A percentile compares a stretch with the other conserved stretches of the same genome.
These are phyloP conservation scores for Poecilia gillii DNA, from an alignment of 2,797 vertebrate species.

Conservation along the genomic window DNA sequence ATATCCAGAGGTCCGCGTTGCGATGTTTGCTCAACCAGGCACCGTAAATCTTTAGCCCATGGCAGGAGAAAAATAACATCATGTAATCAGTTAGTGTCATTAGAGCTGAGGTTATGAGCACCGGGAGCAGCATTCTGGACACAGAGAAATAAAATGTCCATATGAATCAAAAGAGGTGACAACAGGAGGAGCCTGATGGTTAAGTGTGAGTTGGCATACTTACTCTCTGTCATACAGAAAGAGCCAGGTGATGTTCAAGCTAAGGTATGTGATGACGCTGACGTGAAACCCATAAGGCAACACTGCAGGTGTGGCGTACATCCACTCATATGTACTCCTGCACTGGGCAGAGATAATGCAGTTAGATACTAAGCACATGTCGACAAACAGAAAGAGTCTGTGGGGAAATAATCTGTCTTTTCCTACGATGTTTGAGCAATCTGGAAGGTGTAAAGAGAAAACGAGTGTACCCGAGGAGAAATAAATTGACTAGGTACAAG, in stretches of 20 bases:
- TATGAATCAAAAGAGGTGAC: neutral
- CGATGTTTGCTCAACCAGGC: conserved; percentile 76
- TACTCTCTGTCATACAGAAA: conserved; percentile 76
- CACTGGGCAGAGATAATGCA: conserved; percentile 26
- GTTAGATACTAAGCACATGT: conserved; percentile 28
- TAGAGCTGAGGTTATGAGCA: conserved; percentile 74
- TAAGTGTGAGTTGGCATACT: conserved; percentile 37
- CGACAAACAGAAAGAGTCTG: conserved; percentile 33
- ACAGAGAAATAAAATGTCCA: conserved; percentile 27
- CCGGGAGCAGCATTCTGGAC: conserved; percentile 74
- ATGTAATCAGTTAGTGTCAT: conserved; percentile 69
- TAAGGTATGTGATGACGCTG: conserved; percentile 55
- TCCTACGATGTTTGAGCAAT: conserved; percentile 34
- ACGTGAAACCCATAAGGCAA: conserved; percentile 75
- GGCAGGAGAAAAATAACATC: conserved; percentile 74
- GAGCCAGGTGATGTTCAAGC: conserved; percentile 66
- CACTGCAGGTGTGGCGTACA: conserved; percentile 69
- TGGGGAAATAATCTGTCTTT: conserved; percentile 49
- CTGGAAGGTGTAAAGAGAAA: conserved; percentile 43
- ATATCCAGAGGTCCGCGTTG: conserved; percentile 81
- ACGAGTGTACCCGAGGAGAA: conserved; percentile 20
- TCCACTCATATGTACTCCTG: conserved; percentile 68
- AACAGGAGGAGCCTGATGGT: neutral
- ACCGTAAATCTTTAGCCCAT: conserved; percentile 74
- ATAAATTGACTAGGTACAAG: conserved; percentile 33